These are phyloP conservation scores for Podarcis siculus DNA, from an alignment of 2,797 vertebrate genomes.

Conservation along the genomic window DNA sequence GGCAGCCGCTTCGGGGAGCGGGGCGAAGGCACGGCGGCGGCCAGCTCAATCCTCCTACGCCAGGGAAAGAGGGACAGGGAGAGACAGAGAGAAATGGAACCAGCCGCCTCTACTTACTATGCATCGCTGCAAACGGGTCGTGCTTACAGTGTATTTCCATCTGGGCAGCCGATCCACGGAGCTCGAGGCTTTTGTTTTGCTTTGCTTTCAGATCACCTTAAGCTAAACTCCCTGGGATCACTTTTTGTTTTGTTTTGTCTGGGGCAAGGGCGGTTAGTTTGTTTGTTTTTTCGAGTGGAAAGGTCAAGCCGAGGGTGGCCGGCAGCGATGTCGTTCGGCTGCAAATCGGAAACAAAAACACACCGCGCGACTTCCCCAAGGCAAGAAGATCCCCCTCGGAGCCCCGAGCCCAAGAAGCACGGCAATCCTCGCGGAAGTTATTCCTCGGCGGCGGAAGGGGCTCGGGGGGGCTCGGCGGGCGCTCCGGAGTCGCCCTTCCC, in stretches of 20 bases:
- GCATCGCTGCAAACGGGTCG: constrained; percentile 99
- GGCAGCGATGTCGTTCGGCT: neutral
- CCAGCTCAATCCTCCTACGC: neutral
- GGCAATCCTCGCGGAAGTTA: constrained; percentile 6
- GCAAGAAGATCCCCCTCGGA: neutral
- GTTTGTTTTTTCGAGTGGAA: neutral
- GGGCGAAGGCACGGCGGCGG: too few species aligned
- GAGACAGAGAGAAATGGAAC: constrained; percentile 61
- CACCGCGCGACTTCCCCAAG: neutral
- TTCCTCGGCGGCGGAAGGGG: neutral
- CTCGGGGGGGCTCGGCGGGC: neutral
- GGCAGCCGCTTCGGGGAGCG: neutral
- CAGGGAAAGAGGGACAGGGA: neutral
- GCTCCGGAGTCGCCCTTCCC: neutral
- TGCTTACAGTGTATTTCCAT: constrained; percentile 99
- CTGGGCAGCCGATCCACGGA: constrained; percentile 67
- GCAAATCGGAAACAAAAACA: neutral
- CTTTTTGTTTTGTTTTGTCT: neutral
- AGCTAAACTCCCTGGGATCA: constrained; percentile 18
- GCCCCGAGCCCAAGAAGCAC: neutral
- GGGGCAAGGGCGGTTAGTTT: neutral
- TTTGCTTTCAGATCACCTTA: neutral
- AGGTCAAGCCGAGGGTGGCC: neutral
- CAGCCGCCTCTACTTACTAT: constrained; percentile 91
- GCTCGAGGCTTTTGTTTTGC: neutral